Base-by-base conservation (phyloP, 2,797 vertebrate species). In the Schizopygopsis pylzovi region DNA sequence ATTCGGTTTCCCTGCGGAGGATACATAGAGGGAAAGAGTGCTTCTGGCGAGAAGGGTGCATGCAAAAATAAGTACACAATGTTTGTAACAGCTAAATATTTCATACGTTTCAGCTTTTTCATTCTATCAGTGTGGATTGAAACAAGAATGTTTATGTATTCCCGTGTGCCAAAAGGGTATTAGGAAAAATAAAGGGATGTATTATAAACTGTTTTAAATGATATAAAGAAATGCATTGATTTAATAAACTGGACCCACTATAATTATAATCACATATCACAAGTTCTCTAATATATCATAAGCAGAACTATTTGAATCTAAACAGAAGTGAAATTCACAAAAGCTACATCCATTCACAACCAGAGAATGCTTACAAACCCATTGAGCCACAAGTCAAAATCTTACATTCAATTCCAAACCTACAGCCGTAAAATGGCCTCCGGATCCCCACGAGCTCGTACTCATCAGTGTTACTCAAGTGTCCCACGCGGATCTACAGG, bases 31-130 rank as follows among this genome's bases (percentile, higher is more conserved):
- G 86, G 78, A 81, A 83, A 73, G 78, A 81, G 39, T 89, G 83
- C 67, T 71, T 47, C 72, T 80, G 79, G 78, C 65, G 83, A 87
- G 15, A 83, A 87, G n/a, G 72, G 22, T 43, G 43, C 88, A 89
- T 89, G 86, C 82, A 88, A 82, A 85, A 75, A 83, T 83, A 88
- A 87, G 63, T 83, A 83, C 82, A 71, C 65, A 61, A 84, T 49
- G 59, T 86, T 71, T 77, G 41, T 54, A 70, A 85, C 72, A 78
- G 70, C 70, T 75, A 68, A 41, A 54, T 76, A 33, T 41, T 45
- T 41, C 20, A 43, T 25, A 81, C 9, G 37, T 52, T n/a, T 28
- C 68, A 65, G 41, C 67, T 81, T 54, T 37, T 28, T 37, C 37
- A 52, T 41, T 68, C 10, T 25, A 9, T 78, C 45, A 71, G 49